phyloP scores from a whole-genome alignment of 1,140 invertebrate species.

The Panonychus citri region DNA sequence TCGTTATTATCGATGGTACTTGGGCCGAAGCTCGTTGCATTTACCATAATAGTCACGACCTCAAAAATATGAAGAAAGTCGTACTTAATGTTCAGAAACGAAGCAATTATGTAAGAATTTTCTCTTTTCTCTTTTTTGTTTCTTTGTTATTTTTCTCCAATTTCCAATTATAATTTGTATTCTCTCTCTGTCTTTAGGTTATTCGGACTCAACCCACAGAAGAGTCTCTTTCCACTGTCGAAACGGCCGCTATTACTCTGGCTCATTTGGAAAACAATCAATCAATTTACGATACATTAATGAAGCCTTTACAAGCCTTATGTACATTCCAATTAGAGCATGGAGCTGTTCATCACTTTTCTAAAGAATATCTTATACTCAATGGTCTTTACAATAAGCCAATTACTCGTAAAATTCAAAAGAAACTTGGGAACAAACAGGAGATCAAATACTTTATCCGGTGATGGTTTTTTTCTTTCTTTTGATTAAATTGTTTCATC shows the following conservation, averaged over 20 bases:
- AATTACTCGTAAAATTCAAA: slow-evolving; percentile 23
- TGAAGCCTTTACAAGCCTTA: slow-evolving; percentile 50
- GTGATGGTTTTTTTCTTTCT: too few relatives aligned
- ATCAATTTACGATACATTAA: slow-evolving; percentile 23
- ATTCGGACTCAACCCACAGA: slow-evolving; percentile 79
- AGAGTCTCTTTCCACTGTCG: slow-evolving; percentile 66
- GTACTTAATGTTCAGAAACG: slow-evolving; percentile 42
- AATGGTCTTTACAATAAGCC: slow-evolving; percentile 59
- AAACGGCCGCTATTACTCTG: slow-evolving; percentile 38
- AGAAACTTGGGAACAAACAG: slow-evolving; percentile 3
- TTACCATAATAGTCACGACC: slow-evolving; percentile 22
- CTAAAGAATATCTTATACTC: slow-evolving; percentile 64
- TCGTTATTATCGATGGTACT: slow-evolving; percentile 72
- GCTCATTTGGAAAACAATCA: slow-evolving; percentile 7
- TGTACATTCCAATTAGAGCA: slow-evolving; percentile 62
- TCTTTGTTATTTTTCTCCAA: too few relatives aligned
- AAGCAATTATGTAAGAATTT: slow-evolving; percentile 42
- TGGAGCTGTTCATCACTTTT: slow-evolving; percentile 74
- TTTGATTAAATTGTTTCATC: too few relatives aligned
- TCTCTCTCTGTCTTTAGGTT: slow-evolving; percentile 18
- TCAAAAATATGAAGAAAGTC: slow-evolving; percentile 17
- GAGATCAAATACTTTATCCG: slow-evolving; percentile 2
- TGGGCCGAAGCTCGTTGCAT: slow-evolving; percentile 66
- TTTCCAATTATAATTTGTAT: too few relatives aligned
- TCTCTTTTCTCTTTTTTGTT: too few relatives aligned